Evolutionary conservation across 2,888 invertebrate species (phyloP), one percentile per base, ranked within the genome.

Genomic region (Andrena flavipes): DNA sequence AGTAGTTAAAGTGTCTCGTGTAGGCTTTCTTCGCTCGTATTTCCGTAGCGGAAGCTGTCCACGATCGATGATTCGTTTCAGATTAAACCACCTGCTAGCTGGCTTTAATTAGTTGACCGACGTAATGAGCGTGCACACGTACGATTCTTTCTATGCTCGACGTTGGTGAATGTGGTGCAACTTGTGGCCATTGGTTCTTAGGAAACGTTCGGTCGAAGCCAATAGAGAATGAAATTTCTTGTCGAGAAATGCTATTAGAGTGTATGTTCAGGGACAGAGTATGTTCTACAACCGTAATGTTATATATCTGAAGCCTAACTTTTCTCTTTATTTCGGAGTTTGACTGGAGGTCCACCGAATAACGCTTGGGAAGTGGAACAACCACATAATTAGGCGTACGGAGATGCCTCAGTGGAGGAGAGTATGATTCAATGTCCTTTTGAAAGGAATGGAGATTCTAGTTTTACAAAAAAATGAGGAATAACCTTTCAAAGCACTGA

Each of bases 41-140:
- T 78, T 85, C 86, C 83, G 82, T 74, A 69, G 48, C 80, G 83
- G 87, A 83, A 81, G 78, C 82, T 82, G 74, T 13, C 65, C 75
- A 73, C 65, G 77, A 63, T 85, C 83, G 80, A 76, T 42, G 65
- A 86, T 78, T 77, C 73, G 65, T 76, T 72, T 69, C 62, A 51
- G 81, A 84, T 84, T 76, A 78, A 80, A 76, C 59, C 63, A 54
- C 56, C 64, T 56, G 56, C 33, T 30, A 29, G 49, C 35, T 35
- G 20, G 71, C 56, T 69, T 56, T 76, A 84, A 87, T 89, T 82
- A 87, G 48, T 13, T 10, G 6, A 35, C 5, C 64, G 54, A 35
- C 26, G 51, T 63, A 67, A 78, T 54, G 67, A 77, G 68, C 29
- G 29, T 20, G 20, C 35, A 48, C n/a, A 10, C 23, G 23, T 10